These are phyloP conservation scores for Cassiopea xamachana DNA, from an alignment of 30 jellyfish, hydroid and myxozoan genomes.

Conservation along the genomic window DNA sequence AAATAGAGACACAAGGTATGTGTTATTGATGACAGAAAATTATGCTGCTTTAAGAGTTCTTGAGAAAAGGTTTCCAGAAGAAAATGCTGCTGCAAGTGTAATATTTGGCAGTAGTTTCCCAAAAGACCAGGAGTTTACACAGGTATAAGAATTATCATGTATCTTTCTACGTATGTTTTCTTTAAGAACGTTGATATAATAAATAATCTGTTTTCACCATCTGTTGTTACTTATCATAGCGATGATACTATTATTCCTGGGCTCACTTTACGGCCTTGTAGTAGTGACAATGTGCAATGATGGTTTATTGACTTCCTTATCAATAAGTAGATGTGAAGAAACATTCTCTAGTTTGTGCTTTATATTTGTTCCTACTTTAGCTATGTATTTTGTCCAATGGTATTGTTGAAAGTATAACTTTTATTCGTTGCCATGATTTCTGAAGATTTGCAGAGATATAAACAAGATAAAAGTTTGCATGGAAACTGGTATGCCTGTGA, in stretches of 20 bases:
- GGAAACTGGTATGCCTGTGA: conserved; percentile 89
- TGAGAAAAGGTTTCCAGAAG: conserved; percentile 63
- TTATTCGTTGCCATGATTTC: background rate
- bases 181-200: background rate
- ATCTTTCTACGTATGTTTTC: background rate
- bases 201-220: too few relatives aligned
- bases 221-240: too few relatives aligned
- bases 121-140: conserved; percentile 84
- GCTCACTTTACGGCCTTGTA: too few relatives aligned
- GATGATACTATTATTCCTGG: too few relatives aligned
- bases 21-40: conserved; percentile 80
- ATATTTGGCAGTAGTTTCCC: conserved; percentile 90
- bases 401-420: background rate
- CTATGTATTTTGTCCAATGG: background rate
- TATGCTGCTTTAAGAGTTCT: conserved; percentile 84
- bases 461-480: conserved; percentile 81
- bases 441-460: conserved; percentile 78
- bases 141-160: conserved; percentile 22
- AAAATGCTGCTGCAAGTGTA: conserved; percentile 51
- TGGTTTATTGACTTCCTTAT: too few relatives aligned
- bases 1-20: conserved; percentile 62
- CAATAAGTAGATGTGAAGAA: too few relatives aligned
- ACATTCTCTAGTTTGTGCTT: too few relatives aligned
- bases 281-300: too few relatives aligned
- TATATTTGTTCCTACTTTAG: background rate